phyloP scores from a whole-genome alignment of 2,888 invertebrate genomes.

The Tetropium fuscum region DNA sequence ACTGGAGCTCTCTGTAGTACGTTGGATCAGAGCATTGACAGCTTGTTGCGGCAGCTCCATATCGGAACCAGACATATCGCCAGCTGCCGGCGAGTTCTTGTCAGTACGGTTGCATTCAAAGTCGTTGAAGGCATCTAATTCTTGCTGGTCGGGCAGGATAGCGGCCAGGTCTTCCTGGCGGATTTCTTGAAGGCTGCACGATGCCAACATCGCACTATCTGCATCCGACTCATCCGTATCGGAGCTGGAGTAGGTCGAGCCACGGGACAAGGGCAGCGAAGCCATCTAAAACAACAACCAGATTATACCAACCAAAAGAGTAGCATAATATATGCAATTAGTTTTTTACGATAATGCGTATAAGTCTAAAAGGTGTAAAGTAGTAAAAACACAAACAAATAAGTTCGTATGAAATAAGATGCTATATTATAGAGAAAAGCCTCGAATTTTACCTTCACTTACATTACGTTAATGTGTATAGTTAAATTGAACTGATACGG shows the following conservation, averaged over 20 bases:
- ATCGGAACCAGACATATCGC: constrained; percentile 78
- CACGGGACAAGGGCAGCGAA: constrained; percentile 59
- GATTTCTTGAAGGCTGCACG: constrained; percentile 75
- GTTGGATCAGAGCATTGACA: constrained; percentile 82
- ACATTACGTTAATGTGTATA: too few species aligned
- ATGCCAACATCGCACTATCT: constrained; percentile 70
- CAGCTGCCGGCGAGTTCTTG: constrained; percentile 58
- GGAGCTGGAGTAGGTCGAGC: constrained; percentile 60
- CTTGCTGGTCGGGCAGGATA: constrained; percentile 80
- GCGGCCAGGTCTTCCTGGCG: constrained; percentile 85
- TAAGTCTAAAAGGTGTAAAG: too few species aligned
- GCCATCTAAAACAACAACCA: constrained; percentile 60
- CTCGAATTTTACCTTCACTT: too few species aligned
- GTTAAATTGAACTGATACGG: too few species aligned
- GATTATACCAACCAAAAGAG: too few species aligned
- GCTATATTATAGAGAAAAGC: too few species aligned
- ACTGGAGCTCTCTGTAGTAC: constrained; percentile 80
- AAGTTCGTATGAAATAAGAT: too few species aligned
- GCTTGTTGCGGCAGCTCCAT: constrained; percentile 81
- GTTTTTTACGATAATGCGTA: too few species aligned
- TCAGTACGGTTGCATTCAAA: constrained; percentile 60
- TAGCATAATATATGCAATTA: too few species aligned
- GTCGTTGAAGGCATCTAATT: constrained; percentile 67
- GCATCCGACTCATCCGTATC: constrained; percentile 65
- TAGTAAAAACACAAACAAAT: too few species aligned